Conservation (phyloP, 2,888 invertebrate genomes). For the Lochmaea crataegi region DNA sequence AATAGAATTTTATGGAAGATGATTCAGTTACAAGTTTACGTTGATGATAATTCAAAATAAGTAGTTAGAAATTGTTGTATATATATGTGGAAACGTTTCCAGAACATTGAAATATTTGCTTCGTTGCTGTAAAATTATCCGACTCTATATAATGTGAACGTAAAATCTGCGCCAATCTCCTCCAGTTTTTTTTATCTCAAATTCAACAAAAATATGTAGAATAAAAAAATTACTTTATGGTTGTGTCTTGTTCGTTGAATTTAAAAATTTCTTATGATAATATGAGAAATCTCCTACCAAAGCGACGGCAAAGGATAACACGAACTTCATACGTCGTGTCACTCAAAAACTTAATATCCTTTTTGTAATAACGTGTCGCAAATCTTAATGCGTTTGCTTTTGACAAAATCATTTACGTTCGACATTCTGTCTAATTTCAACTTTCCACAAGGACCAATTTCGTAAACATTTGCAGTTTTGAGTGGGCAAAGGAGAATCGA, state of each 20-base stretch:
- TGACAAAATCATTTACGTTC: neutral
- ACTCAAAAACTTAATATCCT: constrained; percentile 10
- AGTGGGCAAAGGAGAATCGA: constrained; percentile 13
- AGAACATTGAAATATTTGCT: too few species aligned
- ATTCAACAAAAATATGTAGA: neutral
- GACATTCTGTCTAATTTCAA: neutral
- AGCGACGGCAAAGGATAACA: neutral
- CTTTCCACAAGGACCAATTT: constrained; percentile 9
- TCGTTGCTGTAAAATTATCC: too few species aligned
- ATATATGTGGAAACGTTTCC: too few species aligned
- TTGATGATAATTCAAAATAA: too few species aligned
- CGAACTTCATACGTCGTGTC: constrained; percentile 1
- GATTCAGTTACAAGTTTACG: too few species aligned
- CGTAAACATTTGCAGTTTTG: neutral
- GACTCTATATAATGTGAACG: too few species aligned
- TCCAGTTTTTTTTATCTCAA: neutral
- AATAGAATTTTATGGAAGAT: too few species aligned
- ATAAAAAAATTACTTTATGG: neutral
- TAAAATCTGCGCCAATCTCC: neutral
- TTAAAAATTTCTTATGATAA: neutral
- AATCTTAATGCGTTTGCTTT: constrained; percentile 16
- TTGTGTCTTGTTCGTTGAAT: neutral
- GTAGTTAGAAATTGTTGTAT: too few species aligned
- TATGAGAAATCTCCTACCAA: neutral
- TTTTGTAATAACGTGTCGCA: constrained; percentile 13